Conservation (phyloP, 2,797 vertebrate genomes). For the Eleutherodactylus coqui region DNA sequence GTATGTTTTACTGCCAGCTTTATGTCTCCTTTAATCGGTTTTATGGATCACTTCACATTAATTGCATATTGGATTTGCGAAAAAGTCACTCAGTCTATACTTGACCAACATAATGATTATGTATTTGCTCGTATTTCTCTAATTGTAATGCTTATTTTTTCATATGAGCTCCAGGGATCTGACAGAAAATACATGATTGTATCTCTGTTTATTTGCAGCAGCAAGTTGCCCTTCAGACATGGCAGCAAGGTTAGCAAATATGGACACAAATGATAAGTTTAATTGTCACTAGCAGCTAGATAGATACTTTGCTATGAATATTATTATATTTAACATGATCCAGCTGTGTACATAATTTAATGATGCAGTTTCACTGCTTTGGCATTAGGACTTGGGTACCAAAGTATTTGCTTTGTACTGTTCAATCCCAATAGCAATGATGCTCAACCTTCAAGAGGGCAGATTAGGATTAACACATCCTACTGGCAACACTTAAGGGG, state of each 20-base stretch:
- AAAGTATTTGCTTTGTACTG: background rate
- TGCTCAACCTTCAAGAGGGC: no score
- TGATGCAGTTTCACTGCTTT: background rate
- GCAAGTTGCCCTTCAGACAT: slow-evolving; percentile 19
- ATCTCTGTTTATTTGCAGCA: background rate
- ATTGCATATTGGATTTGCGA: slow-evolving; percentile 45
- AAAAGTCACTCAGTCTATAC: slow-evolving; percentile 22
- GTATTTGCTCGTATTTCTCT: slow-evolving; percentile 23
- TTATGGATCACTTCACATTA: slow-evolving; percentile 52
- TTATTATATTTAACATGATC: slow-evolving; percentile 1
- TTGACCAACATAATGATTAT: slow-evolving; percentile 37
- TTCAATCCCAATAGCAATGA: background rate
- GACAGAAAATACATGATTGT: slow-evolving; percentile 15
- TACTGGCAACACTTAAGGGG: no score
- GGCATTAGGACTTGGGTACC: background rate
- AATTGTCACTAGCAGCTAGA: slow-evolving; percentile 35
- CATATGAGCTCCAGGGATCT: background rate
- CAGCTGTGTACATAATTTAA: background rate
- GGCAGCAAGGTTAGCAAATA: slow-evolving; percentile 24
- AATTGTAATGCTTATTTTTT: slow-evolving; percentile 23
- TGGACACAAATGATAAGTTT: slow-evolving; percentile 22
- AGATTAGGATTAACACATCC: no score
- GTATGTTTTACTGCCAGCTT: slow-evolving; percentile 19
- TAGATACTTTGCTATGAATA: background rate
- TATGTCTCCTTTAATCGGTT: slow-evolving; percentile 35